Evolutionary conservation across 2,888 invertebrate genomes (phyloP).

Genomic region (Leptarthrus brevirostris): DNA sequence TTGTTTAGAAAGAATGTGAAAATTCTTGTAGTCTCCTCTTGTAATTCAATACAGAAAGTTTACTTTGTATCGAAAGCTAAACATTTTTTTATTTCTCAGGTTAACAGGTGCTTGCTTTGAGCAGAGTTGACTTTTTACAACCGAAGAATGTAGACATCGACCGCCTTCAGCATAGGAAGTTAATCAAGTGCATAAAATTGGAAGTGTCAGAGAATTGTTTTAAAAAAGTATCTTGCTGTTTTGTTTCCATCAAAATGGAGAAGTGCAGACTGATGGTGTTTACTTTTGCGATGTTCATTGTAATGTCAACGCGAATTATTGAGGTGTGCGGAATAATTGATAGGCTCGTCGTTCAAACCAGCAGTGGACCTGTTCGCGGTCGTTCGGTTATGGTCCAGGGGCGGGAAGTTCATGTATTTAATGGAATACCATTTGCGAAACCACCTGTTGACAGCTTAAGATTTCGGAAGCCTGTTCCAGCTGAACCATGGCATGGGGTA

Average conservation of each 20-base stretch:
- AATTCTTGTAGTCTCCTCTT: no score
- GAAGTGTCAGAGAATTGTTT: not conserved
- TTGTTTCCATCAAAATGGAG: not conserved
- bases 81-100: not conserved
- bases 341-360: conserved; percentile 85
- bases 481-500: conserved; percentile 89
- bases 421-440: conserved; percentile 91
- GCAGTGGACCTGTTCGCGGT: conserved; percentile 84
- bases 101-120: not conserved
- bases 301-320: conserved; percentile 60
- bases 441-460: conserved; percentile 87
- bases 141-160: not conserved
- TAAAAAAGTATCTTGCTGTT: no score
- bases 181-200: not conserved
- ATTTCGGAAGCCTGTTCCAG: conserved; percentile 86
- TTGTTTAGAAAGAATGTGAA: no score
- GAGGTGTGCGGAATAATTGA: conserved; percentile 69
- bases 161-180: not conserved
- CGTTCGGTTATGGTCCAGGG: conserved; percentile 83
- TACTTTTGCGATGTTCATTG: conserved; percentile 55
- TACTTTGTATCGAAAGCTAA: not conserved
- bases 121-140: not conserved
- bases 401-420: conserved; percentile 87
- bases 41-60: no score
- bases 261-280: not conserved